Evolutionary conservation across 2,797 vertebrate species (phyloP).

Genomic region (Saxicola maurus): DNA sequence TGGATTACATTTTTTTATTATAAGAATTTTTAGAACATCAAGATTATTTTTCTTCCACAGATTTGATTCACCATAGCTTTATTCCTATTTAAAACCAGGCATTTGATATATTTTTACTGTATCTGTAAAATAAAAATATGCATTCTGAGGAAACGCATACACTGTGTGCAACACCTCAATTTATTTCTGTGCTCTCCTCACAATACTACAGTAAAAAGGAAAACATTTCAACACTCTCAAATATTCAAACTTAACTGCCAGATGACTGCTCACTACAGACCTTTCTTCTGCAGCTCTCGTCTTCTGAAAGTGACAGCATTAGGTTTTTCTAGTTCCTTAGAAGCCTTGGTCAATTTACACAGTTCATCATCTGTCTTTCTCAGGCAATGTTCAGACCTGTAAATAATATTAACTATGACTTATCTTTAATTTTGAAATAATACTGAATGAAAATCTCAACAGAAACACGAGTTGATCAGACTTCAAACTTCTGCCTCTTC

Average conservation of each 20-base stretch:
- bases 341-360: not conserved
- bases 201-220: not conserved
- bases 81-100: not conserved
- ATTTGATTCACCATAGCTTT: not conserved
- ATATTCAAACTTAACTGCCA: not conserved
- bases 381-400: conserved; percentile 30
- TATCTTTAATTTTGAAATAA: conserved; percentile 5
- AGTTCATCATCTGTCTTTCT: conserved; percentile 14
- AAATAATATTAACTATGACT: conserved; percentile 40
- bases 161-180: not conserved
- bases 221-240: not conserved
- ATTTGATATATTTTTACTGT: not conserved
- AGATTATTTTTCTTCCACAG: not conserved
- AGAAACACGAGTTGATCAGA: not conserved
- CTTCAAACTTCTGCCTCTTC: not conserved
- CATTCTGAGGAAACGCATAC: not conserved
- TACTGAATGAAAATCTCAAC: not conserved
- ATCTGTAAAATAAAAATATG: not conserved
- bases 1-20: not conserved
- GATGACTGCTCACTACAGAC: conserved; percentile 55
- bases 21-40: not conserved
- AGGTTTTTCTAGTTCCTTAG: conserved; percentile 38
- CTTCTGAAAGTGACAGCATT: conserved; percentile 10
- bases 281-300: conserved; percentile 60
- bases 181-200: not conserved